Evolutionary conservation across 2,797 vertebrate species (phyloP).

Genomic region (Caiman crocodilus): DNA sequence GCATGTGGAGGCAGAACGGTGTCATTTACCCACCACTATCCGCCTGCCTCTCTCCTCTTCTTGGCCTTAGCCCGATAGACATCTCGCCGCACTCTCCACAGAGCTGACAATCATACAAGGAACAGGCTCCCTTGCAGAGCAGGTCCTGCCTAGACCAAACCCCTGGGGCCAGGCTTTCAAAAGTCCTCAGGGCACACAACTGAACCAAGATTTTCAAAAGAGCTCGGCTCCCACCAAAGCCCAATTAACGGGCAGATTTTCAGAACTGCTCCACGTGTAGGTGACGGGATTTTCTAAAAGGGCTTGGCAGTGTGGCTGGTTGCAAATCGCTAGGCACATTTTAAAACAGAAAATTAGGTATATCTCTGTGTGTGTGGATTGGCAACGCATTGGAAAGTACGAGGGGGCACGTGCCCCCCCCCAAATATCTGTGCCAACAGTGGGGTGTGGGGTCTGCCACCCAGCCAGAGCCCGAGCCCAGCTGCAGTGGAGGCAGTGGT

Average conservation of each 20-base stretch:
- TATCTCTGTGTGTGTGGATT: too few species aligned
- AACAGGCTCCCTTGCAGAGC: not conserved
- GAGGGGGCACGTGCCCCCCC: too few species aligned
- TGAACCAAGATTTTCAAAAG: constrained; percentile 60
- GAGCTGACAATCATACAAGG: not conserved
- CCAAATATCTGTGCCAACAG: too few species aligned
- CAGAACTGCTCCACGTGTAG: constrained; percentile 63
- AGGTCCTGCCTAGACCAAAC: constrained; percentile 3
- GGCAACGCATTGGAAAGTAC: too few species aligned
- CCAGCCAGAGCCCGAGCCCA: too few species aligned
- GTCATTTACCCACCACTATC: too few species aligned
- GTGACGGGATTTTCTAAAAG: constrained; percentile 69
- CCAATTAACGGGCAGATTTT: too few species aligned
- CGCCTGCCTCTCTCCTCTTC: too few species aligned
- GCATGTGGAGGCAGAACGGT: too few species aligned
- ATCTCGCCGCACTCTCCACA: not conserved
- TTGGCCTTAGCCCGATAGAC: too few species aligned
- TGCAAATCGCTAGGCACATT: constrained; percentile 57
- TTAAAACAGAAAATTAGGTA: constrained; percentile 61
- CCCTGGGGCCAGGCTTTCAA: not conserved
- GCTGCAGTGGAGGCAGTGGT: too few species aligned
- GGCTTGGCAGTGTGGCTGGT: constrained; percentile 61
- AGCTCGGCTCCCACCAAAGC: constrained; percentile 11
- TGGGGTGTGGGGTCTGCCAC: too few species aligned
- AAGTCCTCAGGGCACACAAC: constrained; percentile 41